phyloP scores from a whole-genome alignment of 2,888 invertebrate species.

The Orthosia gothica region DNA sequence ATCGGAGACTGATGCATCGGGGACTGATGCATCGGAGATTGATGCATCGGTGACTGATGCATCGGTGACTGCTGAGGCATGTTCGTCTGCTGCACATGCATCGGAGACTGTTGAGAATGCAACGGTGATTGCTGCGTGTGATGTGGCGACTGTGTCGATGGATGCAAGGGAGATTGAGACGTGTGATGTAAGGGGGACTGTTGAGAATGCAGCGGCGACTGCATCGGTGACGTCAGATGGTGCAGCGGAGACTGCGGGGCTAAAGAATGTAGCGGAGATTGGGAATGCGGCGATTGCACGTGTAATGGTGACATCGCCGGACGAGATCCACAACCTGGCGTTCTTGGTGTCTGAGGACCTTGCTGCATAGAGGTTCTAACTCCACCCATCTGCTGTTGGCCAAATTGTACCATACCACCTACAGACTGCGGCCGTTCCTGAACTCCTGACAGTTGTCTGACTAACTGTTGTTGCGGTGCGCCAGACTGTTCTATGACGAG shows the following conservation, averaged over 20 bases:
- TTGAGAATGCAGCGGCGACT: slow-evolving; percentile 86
- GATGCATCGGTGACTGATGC: slow-evolving; percentile 86
- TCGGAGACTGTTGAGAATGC: slow-evolving; percentile 85
- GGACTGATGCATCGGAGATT: slow-evolving; percentile 73
- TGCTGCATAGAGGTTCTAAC: slow-evolving; percentile 65
- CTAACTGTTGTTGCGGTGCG: slow-evolving; percentile 82
- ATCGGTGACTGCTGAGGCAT: slow-evolving; percentile 81
- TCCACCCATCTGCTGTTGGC: slow-evolving; percentile 78
- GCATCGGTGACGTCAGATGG: slow-evolving; percentile 82
- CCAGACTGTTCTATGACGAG: slow-evolving; percentile 87
- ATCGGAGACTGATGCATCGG: slow-evolving; percentile 80
- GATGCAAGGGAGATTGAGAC: slow-evolving; percentile 83
- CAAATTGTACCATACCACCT: slow-evolving; percentile 84
- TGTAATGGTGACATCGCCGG: slow-evolving; percentile 87
- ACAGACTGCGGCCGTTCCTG: slow-evolving; percentile 81
- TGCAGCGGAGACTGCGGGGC: slow-evolving; percentile 81
- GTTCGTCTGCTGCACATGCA: slow-evolving; percentile 82
- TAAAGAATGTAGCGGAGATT: slow-evolving; percentile 79
- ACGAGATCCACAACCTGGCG: slow-evolving; percentile 79
- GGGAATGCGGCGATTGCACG: slow-evolving; percentile 85
- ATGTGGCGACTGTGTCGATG: slow-evolving; percentile 85
- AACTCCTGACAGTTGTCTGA: slow-evolving; percentile 80
- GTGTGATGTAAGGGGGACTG: slow-evolving; percentile 84
- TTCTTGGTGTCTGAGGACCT: slow-evolving; percentile 75
- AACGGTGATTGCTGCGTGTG: slow-evolving; percentile 85